phyloP scores from a whole-genome alignment of 2,113 vertebrate species.

The Nestor notabilis region DNA sequence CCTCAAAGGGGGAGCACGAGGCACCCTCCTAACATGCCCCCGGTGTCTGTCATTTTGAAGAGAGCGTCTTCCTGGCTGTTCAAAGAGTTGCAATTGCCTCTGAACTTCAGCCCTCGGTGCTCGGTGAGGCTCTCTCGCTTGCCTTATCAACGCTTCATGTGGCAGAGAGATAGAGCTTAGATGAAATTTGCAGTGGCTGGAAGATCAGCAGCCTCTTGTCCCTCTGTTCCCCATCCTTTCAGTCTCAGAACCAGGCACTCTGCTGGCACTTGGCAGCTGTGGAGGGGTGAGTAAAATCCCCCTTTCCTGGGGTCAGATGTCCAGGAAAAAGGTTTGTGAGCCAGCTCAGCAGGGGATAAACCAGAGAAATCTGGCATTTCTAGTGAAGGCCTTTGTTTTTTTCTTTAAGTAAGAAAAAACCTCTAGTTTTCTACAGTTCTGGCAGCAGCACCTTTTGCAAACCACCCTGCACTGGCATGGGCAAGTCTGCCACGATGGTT shows the following conservation, averaged over 20 bases:
- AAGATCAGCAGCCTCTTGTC: neutral
- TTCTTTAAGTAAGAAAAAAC: neutral
- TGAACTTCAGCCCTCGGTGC: neutral
- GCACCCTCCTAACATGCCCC: neutral
- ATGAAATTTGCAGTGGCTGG: neutral
- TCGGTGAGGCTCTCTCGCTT: neutral
- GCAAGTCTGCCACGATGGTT: fast-evolving
- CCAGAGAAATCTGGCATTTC: neutral
- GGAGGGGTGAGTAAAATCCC: neutral
- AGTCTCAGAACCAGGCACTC: neutral
- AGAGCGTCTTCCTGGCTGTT: neutral
- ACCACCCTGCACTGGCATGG: neutral
- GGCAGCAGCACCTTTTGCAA: neutral
- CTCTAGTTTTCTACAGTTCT: neutral
- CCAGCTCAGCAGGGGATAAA: neutral
- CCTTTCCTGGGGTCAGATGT: neutral
- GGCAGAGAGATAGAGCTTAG: neutral
- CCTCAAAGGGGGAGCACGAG: neutral
- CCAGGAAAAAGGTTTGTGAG: neutral
- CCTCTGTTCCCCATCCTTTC: neutral
- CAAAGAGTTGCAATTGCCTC: neutral
- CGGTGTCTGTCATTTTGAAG: neutral
- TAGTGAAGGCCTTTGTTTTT: neutral
- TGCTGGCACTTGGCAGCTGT: fast-evolving
- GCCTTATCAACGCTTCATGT: neutral